Percentiles rank a stretch among this genome's conserved stretches.
Evolutionary conservation across 2,113 vertebrate genomes (phyloP).

Genomic region (Tapirus terrestris): DNA sequence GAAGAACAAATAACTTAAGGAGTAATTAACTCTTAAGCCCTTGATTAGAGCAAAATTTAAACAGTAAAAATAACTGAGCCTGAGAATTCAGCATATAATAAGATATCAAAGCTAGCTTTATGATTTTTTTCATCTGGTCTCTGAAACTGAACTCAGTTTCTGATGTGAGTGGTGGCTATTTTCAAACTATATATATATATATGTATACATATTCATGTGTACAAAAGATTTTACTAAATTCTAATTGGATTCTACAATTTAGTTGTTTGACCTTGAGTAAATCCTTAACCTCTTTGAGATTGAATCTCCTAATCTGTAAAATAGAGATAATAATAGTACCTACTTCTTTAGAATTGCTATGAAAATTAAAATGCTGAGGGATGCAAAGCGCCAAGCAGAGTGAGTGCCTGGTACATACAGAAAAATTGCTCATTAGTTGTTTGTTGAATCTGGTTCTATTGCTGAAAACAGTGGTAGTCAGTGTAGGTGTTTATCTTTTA

Average conservation of each 20-base stretch:
- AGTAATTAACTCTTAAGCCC: neutral
- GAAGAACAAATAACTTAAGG: slow-evolving; percentile 8
- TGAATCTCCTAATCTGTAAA: neutral
- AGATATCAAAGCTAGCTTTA: neutral
- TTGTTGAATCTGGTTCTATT: neutral
- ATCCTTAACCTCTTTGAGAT: neutral
- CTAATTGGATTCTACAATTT: neutral
- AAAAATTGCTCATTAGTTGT: neutral
- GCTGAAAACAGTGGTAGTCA: neutral
- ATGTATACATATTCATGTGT: neutral
- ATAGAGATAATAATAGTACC: neutral
- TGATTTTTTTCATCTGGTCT: neutral
- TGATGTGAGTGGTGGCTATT: neutral
- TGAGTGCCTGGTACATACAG: neutral
- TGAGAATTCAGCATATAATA: slow-evolving; percentile 1
- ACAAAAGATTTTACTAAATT: neutral
- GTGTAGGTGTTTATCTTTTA: neutral
- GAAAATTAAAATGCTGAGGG: neutral
- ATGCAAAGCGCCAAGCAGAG: neutral
- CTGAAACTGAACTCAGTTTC: slow-evolving; percentile 12
- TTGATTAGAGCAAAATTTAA: slow-evolving; percentile 28
- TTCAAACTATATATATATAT: neutral
- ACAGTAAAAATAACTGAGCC: neutral
- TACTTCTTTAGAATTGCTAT: neutral
- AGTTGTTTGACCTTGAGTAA: neutral